Evolutionary conservation across 2,797 vertebrate species (phyloP).

Genomic region (Sebastes oblongus): DNA sequence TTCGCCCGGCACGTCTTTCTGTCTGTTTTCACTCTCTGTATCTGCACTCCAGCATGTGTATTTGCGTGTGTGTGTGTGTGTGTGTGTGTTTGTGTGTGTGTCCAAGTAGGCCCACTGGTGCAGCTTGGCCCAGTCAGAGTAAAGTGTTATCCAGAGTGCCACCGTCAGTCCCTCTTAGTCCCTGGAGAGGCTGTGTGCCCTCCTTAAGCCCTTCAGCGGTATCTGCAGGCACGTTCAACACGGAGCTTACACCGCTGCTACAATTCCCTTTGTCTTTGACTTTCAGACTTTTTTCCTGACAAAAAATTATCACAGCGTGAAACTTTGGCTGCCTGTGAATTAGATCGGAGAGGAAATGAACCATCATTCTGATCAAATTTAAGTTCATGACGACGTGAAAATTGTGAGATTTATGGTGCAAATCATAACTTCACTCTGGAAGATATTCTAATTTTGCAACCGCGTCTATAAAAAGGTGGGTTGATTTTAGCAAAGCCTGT

Average conservation of each 20-base stretch:
- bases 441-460: constrained; percentile 51
- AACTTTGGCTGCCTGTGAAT: constrained; percentile 41
- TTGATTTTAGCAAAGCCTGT: constrained; percentile 46
- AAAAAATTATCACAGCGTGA: constrained; percentile 38
- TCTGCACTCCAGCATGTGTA: background rate
- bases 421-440: constrained; percentile 39
- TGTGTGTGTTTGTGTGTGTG: background rate
- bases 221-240: constrained; percentile 48
- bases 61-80: background rate
- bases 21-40: background rate
- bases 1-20: background rate
- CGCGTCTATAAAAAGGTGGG: constrained; percentile 35
- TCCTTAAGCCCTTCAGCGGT: constrained; percentile 65
- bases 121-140: constrained; percentile 43
- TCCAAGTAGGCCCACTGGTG: constrained; percentile 23
- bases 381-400: constrained; percentile 18
- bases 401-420: constrained; percentile 49
- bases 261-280: constrained; percentile 59
- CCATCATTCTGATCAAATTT: constrained; percentile 32
- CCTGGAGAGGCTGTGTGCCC: constrained; percentile 56
- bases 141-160: constrained; percentile 59
- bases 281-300: constrained; percentile 54
- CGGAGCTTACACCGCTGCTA: constrained; percentile 16
- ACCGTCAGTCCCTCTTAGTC: constrained; percentile 46
- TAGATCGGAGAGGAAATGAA: constrained; percentile 27